Base-by-base conservation (phyloP, 2,113 vertebrate genomes). In the Pholis gunnellus region DNA sequence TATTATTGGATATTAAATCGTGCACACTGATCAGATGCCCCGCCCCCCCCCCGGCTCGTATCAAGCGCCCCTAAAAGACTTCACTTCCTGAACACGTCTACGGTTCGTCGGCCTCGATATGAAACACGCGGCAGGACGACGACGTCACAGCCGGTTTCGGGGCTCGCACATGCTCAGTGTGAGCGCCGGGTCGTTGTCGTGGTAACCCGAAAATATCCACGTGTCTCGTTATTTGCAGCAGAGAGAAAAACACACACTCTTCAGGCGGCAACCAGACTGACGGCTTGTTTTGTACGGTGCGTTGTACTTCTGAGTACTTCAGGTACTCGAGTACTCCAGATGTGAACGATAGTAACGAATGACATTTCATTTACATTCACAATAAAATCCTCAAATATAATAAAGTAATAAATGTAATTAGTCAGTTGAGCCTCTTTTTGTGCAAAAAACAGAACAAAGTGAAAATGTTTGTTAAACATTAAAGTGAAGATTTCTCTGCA, bases 221-320 rank as follows among this genome's bases (percentile, higher is more conserved):
- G n/a, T n/a, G 22, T 15, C 67, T 8, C 2, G 42, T 10, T 25
- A 25, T 27, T 69, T 8, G 44, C 66, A 20, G 66, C 10, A 9
- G 1, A 20, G 54, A 63, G 9, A n/a, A 14, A 38, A n/a, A 64
- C 1, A 13, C 36, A 6, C 59, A 64, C 68, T 34, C 11, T 20
- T 42, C 0, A 72, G 74, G 60, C 61, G 15, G 75, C 75, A 52
- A 66, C 29, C 74, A 72, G 66, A 76, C 80, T 65, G 80, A 57
- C 27, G 7, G 38, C 36, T 79, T n/a, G 64, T 27, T 9, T 10
- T 27, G 22, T 29, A 27, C 5, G 54, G n/a, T 6, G 27, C 4
- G 13, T 56, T 9, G 1, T 17, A 10, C n/a, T 11, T 15, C 15
- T 4, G 29, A 46, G 44, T 42, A 10, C 42, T 13, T 42, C 42